Evolutionary conservation across 2,113 vertebrate species (phyloP), one percentile per base, ranked within the genome.

Genomic region (Poecile atricapillus): DNA sequence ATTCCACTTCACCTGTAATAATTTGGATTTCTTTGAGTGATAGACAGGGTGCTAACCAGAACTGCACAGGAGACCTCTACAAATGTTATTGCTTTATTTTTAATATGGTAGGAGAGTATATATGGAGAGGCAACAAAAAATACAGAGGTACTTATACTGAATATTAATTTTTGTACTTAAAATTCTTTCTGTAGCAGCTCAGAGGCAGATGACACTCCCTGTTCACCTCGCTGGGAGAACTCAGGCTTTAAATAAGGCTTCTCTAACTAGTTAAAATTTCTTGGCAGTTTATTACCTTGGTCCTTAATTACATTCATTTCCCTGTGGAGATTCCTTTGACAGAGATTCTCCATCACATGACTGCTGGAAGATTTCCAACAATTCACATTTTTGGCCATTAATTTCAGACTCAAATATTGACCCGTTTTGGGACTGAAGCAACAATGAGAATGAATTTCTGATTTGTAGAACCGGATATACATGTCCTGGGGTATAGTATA

Each of bases 231-330:
- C 27, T 87, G 86, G 49, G 55, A 39, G 30, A 89, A 70, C 39
- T 70, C 30, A 47, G 71, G 80, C 41, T 95, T 96, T 94, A 94
- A 97, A 96, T 94, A 95, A 94, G 69, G 56, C 69, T 97, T 84
- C 64, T 74, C 20, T 78, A 71, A 68, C 89, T 88, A 63, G 64
- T 84, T 94, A 71, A 87, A 90, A 94, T 92, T 96, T 95, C 91
- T 92, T 93, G 73, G 27, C 64, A 89, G 68, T 93, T 92, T 92
- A 78, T 95, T 94, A 96, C 91, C 52, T 84, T 78, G 52, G 76
- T 87, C 35, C 33, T 92, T 97, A 96, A 96, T 94, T 95, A 85
- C 73, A 88, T 93, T 93, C 27, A 81, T 94, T 92, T 92, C 95
- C 91, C 94, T 56, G 8, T 53, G 89, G 83, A 94, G 65, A 31